Evolutionary conservation across 1,140 invertebrate genomes (phyloP), one percentile per base, ranked within the genome.

Genomic region (Rhyacophila brunnea): DNA sequence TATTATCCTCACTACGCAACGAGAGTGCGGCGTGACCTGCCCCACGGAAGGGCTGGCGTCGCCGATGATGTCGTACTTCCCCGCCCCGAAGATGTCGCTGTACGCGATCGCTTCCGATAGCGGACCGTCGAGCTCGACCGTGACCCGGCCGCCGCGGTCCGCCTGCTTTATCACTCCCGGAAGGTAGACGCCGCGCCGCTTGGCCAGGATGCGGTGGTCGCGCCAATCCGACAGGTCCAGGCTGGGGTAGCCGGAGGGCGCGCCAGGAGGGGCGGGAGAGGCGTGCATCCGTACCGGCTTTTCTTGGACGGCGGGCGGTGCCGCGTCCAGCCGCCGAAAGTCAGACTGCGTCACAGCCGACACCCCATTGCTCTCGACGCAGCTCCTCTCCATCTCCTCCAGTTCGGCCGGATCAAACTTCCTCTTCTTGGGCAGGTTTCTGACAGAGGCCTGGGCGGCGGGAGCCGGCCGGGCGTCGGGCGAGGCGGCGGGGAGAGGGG

Each of bases 151-250:
- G 18, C 74, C 79, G 32, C 68, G 70, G 45, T 75, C 80, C 32
- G 81, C 83, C 72, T 81, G 81, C 58, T 81, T 80, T 68, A 84
- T 92, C 7, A 84, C 82, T 19, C 94, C 95, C 2, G 93, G 92
- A 63, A 91, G 84, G 81, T 95, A 97, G 60, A 87, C 80, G 42
- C 85, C 83, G 57, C 87, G 85, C 68, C 85, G 85, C 74, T 91
- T 92, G 42, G 95, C 94, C 63, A 98, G 79, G 62, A 96, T 90
- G 66, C 93, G 79, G 72, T 95, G 92, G 67, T 92, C 89, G 60
- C 86, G 85, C 93, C 93, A 97, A 72, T 96, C 93, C 67, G 85
- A 88, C 65, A 97, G 80, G 77, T 96, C 91, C 66, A 96, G 84
- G 42, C 74, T 78, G 14, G 71, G 70, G 23, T 74, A 69, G 10